Conservation (phyloP, 2,888 invertebrate species). For the Matsumyia berberina region DNA sequence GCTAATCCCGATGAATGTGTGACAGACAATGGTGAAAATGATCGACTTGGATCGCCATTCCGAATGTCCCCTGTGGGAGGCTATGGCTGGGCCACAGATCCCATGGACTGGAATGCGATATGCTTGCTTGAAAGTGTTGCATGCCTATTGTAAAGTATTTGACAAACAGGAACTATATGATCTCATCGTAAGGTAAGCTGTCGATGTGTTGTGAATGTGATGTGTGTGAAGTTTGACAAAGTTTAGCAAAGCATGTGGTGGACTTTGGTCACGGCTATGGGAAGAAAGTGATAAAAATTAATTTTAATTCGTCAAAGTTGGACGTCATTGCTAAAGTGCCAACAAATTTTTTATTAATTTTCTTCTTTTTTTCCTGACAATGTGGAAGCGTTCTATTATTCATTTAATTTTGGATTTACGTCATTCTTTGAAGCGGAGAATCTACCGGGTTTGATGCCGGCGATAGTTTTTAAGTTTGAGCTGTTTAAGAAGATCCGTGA, state of each 20-base stretch:
- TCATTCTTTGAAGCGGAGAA: too few species aligned
- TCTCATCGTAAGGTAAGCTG: constrained; percentile 90
- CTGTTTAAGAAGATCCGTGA: too few species aligned
- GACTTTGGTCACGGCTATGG: background rate
- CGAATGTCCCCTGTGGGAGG: constrained; percentile 87
- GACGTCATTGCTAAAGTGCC: background rate
- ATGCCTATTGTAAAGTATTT: constrained; percentile 94
- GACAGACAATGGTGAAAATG: constrained; percentile 85
- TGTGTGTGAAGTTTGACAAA: background rate
- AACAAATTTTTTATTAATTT: too few species aligned
- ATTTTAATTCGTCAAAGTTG: background rate
- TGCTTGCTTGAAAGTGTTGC: constrained; percentile 92
- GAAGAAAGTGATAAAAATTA: background rate
- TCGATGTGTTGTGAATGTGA: background rate
- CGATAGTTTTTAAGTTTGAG: too few species aligned
- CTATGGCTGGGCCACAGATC: constrained; percentile 85
- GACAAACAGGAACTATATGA: constrained; percentile 92
- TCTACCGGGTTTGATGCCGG: too few species aligned
- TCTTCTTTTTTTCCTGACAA: too few species aligned
- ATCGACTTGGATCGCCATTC: constrained; percentile 87
- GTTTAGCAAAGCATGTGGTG: background rate
- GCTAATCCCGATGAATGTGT: constrained; percentile 49
- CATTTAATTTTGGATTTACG: too few species aligned
- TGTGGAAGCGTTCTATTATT: too few species aligned
- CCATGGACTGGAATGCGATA: constrained; percentile 94